A percentile compares a stretch with the other conserved stretches of the same genome.
Evolutionary conservation across 2,113 vertebrate species (phyloP).

Genomic region (Hippolais icterina): DNA sequence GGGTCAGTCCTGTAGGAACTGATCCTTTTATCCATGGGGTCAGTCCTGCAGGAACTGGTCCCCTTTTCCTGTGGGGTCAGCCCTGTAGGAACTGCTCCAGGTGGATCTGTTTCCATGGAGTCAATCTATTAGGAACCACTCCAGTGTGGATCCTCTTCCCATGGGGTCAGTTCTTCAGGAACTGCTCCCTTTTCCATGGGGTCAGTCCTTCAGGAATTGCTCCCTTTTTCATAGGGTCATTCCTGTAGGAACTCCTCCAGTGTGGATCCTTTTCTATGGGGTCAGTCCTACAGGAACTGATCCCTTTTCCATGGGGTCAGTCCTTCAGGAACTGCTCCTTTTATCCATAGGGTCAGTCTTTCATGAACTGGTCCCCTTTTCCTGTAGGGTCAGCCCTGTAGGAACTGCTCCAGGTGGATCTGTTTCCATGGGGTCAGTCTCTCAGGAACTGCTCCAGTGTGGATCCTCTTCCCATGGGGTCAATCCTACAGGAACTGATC

Average conservation of each 20-base stretch:
- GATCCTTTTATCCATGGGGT: background rate
- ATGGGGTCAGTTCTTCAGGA: background rate
- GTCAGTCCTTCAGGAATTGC: no score
- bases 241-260: no score
- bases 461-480: background rate
- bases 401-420: background rate
- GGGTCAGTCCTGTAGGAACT: background rate
- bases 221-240: no score
- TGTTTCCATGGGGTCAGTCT: fast-evolving
- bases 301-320: background rate
- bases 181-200: no score
- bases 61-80: background rate
- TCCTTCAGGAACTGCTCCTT: background rate
- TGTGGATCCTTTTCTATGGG: background rate
- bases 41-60: fast-evolving
- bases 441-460: no score
- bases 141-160: no score
- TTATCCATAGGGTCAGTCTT: no score
- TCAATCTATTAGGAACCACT: fast-evolving
- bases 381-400: fast-evolving
- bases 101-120: no score
- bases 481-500: background rate
- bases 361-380: no score
- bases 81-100: background rate
- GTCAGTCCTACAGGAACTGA: fast-evolving